These are phyloP conservation scores for Orthonevra nobilis DNA, from an alignment of 2,888 invertebrate genomes.

Conservation along the genomic window DNA sequence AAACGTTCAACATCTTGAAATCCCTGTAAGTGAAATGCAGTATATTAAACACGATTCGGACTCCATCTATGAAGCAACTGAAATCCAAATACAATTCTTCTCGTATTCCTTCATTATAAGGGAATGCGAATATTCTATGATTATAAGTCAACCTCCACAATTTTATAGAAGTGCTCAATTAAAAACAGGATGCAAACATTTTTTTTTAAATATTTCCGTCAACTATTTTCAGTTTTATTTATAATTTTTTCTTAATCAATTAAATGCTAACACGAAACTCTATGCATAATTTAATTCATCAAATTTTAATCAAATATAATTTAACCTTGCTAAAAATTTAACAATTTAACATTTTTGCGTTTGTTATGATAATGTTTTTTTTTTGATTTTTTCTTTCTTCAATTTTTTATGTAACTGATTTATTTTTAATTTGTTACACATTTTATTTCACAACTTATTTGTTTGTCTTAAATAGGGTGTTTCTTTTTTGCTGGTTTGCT, in stretches of 20 bases:
- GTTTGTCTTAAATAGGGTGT: constrained; percentile 26
- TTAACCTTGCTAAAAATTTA: constrained; percentile 64
- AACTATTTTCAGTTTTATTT: constrained; percentile 43
- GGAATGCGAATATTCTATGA: too few relatives aligned
- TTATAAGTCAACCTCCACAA: neutral
- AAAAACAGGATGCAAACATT: too few relatives aligned
- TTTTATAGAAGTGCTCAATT: too few relatives aligned
- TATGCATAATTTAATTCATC: constrained; percentile 60
- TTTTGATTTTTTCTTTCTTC: constrained; percentile 11
- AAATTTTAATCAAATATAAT: constrained; percentile 62
- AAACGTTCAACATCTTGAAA: too few relatives aligned
- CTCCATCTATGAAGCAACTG: too few relatives aligned
- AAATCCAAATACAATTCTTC: too few relatives aligned
- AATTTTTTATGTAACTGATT: constrained; percentile 20
- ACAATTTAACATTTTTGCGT: constrained; percentile 56
- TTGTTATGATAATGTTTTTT: constrained; percentile 14
- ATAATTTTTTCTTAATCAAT: constrained; percentile 46
- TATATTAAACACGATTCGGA: too few relatives aligned
- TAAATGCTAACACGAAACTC: constrained; percentile 67
- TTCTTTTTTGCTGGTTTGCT: neutral
- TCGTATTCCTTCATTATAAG: too few relatives aligned
- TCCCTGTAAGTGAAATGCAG: too few relatives aligned
- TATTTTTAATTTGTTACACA: constrained; percentile 42
- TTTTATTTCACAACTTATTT: constrained; percentile 37
- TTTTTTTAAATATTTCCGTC: constrained; percentile 34